Evolutionary conservation across 2,888 invertebrate genomes (phyloP), one percentile per base, ranked within the genome.

Genomic region (Microdon myrmicae): DNA sequence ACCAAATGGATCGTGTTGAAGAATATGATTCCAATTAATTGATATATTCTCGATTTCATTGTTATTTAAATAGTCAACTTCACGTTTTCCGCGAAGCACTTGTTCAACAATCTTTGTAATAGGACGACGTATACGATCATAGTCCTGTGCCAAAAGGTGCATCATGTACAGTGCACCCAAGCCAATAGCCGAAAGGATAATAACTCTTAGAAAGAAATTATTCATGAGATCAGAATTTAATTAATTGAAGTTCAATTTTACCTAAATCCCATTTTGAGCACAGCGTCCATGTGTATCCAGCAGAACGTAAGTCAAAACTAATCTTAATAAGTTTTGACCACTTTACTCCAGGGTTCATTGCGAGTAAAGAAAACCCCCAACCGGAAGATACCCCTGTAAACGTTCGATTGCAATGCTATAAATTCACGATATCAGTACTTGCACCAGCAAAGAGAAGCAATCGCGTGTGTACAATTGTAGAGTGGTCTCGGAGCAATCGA

Each of bases 81-180:
- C 69, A 6, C 77, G 73, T 53, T 73, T 76, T 3, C 72, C 71
- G 14, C 77, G 75, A 2, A 76, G 68, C 7, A 73, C 58, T 32
- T 70, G 67, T 7, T 72, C 69, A 2, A 64, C 53, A 1, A 73
- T 70, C 7, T 69, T 71, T 3, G 75, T 74, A 26, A 78, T 70
- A 3, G 79, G 78, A 8, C 71, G 67, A n/a, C 73, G 74, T 48
- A 82, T 82, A 69, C 78, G 79, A 64, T 76, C 80, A 72, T 78
- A 82, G 64, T 82, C 82, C 69, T 80, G 79, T 1, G 82, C 82
- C 25, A 82, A 70, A 28, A 80, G 68, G 72, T 82, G 82, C 67
- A 82, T 71, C 76, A 82, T 78, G 60, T 81, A 82, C 72, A 82
- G 70, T 2, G 82, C 82, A 5, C 77, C 80, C 4, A 82, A 70